Evolutionary conservation across 2,797 vertebrate species (phyloP).

Genomic region (Falco novaeseelandiae): DNA sequence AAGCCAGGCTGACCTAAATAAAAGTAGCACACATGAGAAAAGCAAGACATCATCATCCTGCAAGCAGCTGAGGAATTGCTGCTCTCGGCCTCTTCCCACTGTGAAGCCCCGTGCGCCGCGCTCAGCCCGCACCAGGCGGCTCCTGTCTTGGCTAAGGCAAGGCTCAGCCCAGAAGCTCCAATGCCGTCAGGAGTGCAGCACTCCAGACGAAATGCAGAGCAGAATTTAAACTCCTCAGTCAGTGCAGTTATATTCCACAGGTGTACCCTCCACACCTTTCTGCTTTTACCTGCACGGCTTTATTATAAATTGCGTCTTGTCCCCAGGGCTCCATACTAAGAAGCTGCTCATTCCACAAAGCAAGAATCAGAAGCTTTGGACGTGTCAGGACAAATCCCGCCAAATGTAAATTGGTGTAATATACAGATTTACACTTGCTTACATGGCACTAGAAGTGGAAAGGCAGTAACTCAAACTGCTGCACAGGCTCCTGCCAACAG

Average conservation of each 20-base stretch:
- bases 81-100: not conserved
- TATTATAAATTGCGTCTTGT: not conserved
- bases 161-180: not conserved
- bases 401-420: not conserved
- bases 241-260: not conserved
- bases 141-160: not conserved
- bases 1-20: not conserved
- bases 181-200: not conserved
- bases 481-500: not conserved
- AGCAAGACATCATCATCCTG: not conserved
- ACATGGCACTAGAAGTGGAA: not conserved
- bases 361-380: slow-evolving; percentile 27
- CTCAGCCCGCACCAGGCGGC: not conserved
- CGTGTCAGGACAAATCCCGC: not conserved
- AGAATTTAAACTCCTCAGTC: not conserved
- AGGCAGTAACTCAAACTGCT: slow-evolving; percentile 31
- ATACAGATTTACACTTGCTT: not conserved
- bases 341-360: not conserved
- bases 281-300: slow-evolving; percentile 10
- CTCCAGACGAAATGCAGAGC: not conserved
- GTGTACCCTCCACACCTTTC: not conserved
- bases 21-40: not conserved
- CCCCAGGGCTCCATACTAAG: slow-evolving; percentile 41
- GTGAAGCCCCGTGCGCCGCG: accelerated
- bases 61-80: not conserved